Evolutionary conservation across 2,797 vertebrate genomes (phyloP).

Genomic region (Heliangelus exortis): DNA sequence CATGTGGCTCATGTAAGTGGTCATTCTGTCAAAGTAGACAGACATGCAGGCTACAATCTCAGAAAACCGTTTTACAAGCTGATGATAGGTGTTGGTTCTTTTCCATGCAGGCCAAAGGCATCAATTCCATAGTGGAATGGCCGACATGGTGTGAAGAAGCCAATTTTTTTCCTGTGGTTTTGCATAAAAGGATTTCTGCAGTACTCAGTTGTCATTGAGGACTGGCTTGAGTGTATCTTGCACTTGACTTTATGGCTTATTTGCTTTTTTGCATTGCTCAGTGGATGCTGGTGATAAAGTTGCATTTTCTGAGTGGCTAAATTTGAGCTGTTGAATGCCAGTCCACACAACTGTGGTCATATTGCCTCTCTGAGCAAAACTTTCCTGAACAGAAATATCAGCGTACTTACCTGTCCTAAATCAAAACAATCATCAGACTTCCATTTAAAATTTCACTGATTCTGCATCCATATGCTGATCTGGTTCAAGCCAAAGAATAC

Average conservation of each 20-base stretch:
- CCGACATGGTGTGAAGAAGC: background rate
- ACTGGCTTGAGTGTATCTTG: background rate
- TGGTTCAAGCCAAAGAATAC: conserved; percentile 8
- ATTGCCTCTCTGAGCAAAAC: background rate
- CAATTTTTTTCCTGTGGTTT: background rate
- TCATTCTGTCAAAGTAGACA: background rate
- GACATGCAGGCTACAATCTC: background rate
- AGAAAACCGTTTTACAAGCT: background rate
- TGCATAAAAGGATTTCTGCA: background rate
- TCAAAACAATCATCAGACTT: conserved; percentile 7
- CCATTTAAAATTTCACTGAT: conserved; percentile 26
- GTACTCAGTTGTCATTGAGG: background rate
- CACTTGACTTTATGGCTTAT: background rate
- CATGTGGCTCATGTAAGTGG: background rate
- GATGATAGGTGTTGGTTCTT: background rate
- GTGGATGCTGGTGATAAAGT: background rate
- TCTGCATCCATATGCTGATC: background rate
- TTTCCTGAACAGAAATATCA: background rate
- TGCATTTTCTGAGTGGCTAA: background rate
- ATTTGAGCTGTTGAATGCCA: background rate
- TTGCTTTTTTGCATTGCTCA: background rate
- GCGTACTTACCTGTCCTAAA: background rate
- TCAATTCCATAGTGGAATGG: background rate
- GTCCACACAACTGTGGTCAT: background rate
- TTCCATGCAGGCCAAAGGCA: background rate